Conservation (phyloP, 2,113 vertebrate species). For the Phycodurus eques region DNA sequence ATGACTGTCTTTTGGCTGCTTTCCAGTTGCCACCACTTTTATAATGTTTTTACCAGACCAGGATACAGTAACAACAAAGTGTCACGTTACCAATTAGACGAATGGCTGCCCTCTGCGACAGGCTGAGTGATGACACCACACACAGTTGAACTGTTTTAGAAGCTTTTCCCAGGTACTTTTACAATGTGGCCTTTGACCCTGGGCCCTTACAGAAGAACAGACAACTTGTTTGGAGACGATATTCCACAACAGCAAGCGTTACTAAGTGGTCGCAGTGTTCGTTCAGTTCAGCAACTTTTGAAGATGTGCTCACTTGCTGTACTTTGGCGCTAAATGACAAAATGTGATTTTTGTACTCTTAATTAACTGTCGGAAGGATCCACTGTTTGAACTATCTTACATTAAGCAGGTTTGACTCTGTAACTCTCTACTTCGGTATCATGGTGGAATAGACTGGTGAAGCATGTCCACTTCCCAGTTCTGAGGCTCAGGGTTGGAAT, state of each 20-base stretch:
- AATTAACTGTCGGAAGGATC: too few relatives aligned
- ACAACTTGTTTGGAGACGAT: constrained; percentile 37
- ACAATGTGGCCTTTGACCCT: constrained; percentile 57
- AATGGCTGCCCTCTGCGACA: constrained; percentile 32
- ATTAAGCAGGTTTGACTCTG: too few relatives aligned
- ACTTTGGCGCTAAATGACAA: not conserved
- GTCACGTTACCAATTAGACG: constrained; percentile 68
- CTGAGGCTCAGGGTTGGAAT: too few relatives aligned
- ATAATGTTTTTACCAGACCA: constrained; percentile 60
- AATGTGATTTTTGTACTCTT: too few relatives aligned
- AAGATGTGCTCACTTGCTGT: not conserved
- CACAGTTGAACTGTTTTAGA: constrained; percentile 57
- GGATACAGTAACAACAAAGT: constrained; percentile 36
- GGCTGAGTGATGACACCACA: constrained; percentile 49
- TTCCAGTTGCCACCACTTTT: constrained; percentile 8
- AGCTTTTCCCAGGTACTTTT: constrained; percentile 63
- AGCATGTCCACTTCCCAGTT: too few relatives aligned
- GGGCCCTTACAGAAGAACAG: constrained; percentile 32
- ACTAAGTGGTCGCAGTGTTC: constrained; percentile 7
- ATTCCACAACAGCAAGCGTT: constrained; percentile 9
- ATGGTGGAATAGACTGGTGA: too few relatives aligned
- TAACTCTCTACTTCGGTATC: too few relatives aligned
- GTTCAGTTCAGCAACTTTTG: not conserved
- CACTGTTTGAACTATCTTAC: too few relatives aligned
- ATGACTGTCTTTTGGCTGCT: constrained; percentile 6